Base-by-base conservation (phyloP, 2,888 invertebrate genomes). In the Lasioglossum figueresi region DNA sequence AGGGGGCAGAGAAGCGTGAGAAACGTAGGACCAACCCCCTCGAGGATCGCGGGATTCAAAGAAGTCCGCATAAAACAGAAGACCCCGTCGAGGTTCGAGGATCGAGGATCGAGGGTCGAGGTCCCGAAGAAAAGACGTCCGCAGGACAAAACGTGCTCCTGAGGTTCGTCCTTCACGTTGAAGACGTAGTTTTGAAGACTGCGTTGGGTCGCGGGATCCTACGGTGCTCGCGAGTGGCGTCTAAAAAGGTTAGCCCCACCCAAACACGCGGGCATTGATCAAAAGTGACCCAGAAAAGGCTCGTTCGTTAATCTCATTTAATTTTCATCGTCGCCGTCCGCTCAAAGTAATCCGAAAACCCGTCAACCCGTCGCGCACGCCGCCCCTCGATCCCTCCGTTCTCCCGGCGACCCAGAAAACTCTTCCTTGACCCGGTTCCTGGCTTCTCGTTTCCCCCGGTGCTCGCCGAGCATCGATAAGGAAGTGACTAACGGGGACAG, bases 261-360 rank as follows among this genome's bases (percentile, higher is more conserved):
- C 43, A 27, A 52, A 52, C 68, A 19, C 77, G 66, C 66, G 66
- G 48, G 45, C 77, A 66, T 73, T 48, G 72, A 73, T 73, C 79
- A 73, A 79, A 79, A 79, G 79, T 63, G 79, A 79, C 72, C 72
- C 59, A 72, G 73, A 73, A 73, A 72, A 56, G 72, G 70, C 59
- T 79, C n/a, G 45, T 73, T 73, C 79, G 63, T 79, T 79, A 79
- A 79, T 73, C 72, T 79, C 72, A 56, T 79, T 79, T 79, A 79
- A 79, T 79, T 79, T 73, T 79, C 63, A 77, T 77, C 71, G 45
- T 59, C n/a, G 45, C 23, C 68, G 68, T 48, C 43, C 34, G 37
- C 45, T 59, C 72, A 27, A 71, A 72, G 59, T 27, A 59, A 63
- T 45, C 72, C 79, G n/a, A 59, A 79, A 79, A 73, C 27, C 27